Evolutionary conservation across 2,888 invertebrate genomes (phyloP).

Genomic region (Acronicta leporina): DNA sequence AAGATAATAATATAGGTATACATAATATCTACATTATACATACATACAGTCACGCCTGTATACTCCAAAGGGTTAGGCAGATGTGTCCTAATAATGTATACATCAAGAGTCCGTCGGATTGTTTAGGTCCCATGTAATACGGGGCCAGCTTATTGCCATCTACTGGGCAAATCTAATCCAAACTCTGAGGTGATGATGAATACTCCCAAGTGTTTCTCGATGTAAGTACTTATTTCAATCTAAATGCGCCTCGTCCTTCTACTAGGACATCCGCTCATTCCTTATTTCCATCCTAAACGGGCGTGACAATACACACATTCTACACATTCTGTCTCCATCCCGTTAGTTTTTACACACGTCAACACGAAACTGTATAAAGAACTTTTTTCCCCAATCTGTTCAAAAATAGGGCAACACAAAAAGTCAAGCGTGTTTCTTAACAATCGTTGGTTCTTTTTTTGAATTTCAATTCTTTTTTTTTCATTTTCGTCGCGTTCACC

Average conservation of each 20-base stretch:
- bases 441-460: conserved; percentile 78
- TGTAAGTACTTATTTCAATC: background rate
- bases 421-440: conserved; percentile 65
- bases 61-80: no score
- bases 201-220: no score
- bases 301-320: conserved; percentile 43
- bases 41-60: no score
- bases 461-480: conserved; percentile 56
- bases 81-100: no score
- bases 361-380: conserved; percentile 44
- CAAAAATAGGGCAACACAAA: conserved; percentile 67
- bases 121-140: no score
- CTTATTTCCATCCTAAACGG: conserved; percentile 33
- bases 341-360: conserved; percentile 50
- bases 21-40: no score
- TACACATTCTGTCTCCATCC: conserved; percentile 41
- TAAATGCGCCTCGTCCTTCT: background rate
- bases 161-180: no score
- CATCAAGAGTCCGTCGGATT: no score
- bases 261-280: conserved; percentile 45
- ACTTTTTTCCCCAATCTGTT: conserved; percentile 43
- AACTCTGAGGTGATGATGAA: no score
- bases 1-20: no score
- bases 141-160: no score
- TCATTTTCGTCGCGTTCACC: conserved; percentile 62